These are phyloP conservation scores for Karalla daura DNA, from an alignment of 2,797 vertebrate genomes.

Conservation along the genomic window DNA sequence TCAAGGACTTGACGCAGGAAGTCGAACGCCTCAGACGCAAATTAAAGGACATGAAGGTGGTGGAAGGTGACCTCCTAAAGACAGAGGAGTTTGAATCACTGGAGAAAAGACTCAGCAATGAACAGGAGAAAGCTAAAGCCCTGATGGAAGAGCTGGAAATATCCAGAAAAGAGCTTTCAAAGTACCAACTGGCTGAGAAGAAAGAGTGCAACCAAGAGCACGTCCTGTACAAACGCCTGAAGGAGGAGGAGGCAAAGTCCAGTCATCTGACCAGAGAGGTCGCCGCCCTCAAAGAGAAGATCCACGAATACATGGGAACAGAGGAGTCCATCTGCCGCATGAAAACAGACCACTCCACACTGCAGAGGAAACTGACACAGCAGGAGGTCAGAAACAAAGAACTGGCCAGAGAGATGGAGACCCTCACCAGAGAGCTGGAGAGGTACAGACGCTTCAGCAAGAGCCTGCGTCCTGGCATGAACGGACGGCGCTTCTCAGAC, in stretches of 20 bases:
- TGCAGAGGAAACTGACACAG: constrained; percentile 93
- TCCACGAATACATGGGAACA: constrained; percentile 93
- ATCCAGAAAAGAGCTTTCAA: constrained; percentile 90
- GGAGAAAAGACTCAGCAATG: constrained; percentile 88
- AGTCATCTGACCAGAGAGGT: constrained; percentile 93
- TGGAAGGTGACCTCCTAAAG: constrained; percentile 92
- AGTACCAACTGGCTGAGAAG: constrained; percentile 94
- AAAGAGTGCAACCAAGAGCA: constrained; percentile 92
- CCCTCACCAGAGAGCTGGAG: constrained; percentile 91
- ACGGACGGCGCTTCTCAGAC: constrained; percentile 92
- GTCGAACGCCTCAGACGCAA: constrained; percentile 92
- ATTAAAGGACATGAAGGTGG: constrained; percentile 93
- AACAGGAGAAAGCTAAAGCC: constrained; percentile 88
- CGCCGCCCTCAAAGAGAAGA: constrained; percentile 93
- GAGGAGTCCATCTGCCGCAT: constrained; percentile 92
- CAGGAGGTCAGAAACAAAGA: constrained; percentile 96
- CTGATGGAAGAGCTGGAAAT: constrained; percentile 91
- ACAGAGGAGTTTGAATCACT: constrained; percentile 92
- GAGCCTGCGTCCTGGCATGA: constrained; percentile 89
- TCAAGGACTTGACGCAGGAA: constrained; percentile 95
- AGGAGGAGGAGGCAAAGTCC: constrained; percentile 94
- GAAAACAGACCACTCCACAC: constrained; percentile 89
- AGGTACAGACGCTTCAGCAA: constrained; percentile 93
- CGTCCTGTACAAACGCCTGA: constrained; percentile 90
- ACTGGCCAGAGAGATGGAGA: constrained; percentile 93